Evolutionary conservation across 2,888 invertebrate species (phyloP).

Genomic region (Dilophus febrilis): DNA sequence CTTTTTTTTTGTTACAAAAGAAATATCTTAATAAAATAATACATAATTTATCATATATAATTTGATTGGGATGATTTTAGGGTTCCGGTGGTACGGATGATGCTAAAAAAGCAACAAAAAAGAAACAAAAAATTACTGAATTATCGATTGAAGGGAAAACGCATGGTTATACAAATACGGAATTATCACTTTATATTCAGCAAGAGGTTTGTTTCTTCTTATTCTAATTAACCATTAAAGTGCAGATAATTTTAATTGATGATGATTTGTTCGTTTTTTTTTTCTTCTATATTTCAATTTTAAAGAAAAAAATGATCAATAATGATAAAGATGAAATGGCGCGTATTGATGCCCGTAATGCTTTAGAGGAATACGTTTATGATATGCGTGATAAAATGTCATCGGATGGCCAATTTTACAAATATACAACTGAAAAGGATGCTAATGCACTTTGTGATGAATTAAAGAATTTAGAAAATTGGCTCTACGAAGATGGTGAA

Average conservation of each 20-base stretch:
- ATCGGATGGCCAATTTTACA: slow-evolving; percentile 57
- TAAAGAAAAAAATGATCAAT: slow-evolving; percentile 65
- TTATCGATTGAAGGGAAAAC: slow-evolving; percentile 65
- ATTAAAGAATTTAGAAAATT: slow-evolving; percentile 78
- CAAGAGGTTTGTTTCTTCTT: slow-evolving; percentile 44
- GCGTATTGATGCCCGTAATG: slow-evolving; percentile 87
- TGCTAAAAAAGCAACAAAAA: slow-evolving; percentile 51
- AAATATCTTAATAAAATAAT: too few relatives aligned
- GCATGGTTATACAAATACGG: slow-evolving; percentile 50
- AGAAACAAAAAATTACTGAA: slow-evolving; percentile 63
- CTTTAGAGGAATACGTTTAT: slow-evolving; percentile 96
- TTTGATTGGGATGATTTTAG: too few relatives aligned
- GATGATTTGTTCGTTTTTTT: slow-evolving; percentile 5
- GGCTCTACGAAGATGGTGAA: slow-evolving; percentile 94
- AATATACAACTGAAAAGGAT: slow-evolving; percentile 44
- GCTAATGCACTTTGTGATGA: slow-evolving; percentile 42
- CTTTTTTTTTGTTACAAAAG: too few relatives aligned
- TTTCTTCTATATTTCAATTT: slow-evolving; percentile 1
- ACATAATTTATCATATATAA: too few relatives aligned
- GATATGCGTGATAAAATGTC: slow-evolving; percentile 80
- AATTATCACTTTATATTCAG: slow-evolving; percentile 58
- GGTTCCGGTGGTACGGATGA: slow-evolving; percentile 30
- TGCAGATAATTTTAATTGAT: too few relatives aligned
- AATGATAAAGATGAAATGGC: slow-evolving; percentile 89
- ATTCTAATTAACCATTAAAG: slow-evolving; percentile 1